Percentiles rank a stretch among this genome's conserved stretches.
phyloP scores from a whole-genome alignment of 2,113 vertebrate genomes.

The Cariama cristata region DNA sequence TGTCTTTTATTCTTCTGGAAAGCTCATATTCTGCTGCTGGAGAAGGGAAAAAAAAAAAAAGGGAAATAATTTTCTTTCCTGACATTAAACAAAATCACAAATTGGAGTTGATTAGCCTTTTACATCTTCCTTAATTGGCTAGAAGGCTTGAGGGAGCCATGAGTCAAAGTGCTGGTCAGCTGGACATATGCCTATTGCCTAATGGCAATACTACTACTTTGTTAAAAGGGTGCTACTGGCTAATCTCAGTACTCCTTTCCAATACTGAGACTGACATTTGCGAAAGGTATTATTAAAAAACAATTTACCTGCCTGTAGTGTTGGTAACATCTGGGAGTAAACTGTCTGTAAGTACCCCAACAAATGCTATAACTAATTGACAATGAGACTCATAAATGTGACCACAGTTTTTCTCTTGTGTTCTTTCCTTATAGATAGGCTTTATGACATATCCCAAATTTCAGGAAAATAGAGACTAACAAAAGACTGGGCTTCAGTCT shows the following conservation, averaged over 20 bases:
- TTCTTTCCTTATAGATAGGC: neutral
- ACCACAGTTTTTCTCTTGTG: neutral
- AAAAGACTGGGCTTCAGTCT: neutral
- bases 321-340: neutral
- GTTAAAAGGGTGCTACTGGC: neutral
- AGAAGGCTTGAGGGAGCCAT: neutral
- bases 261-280: neutral
- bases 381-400: neutral
- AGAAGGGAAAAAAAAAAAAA: neutral
- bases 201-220: neutral
- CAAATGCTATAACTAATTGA: neutral
- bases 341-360: neutral
- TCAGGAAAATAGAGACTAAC: neutral
- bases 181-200: neutral
- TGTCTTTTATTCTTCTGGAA: neutral
- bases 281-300: neutral
- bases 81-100: neutral
- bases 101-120: conserved; percentile 9
- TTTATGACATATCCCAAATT: neutral
- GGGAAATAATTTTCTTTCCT: neutral
- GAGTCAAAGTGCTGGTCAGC: neutral
- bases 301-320: neutral
- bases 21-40: neutral
- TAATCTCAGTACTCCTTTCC: neutral
- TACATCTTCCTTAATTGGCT: neutral